phyloP scores from a whole-genome alignment of 2,797 vertebrate genomes.

The Neosilurus hyrtlii region DNA sequence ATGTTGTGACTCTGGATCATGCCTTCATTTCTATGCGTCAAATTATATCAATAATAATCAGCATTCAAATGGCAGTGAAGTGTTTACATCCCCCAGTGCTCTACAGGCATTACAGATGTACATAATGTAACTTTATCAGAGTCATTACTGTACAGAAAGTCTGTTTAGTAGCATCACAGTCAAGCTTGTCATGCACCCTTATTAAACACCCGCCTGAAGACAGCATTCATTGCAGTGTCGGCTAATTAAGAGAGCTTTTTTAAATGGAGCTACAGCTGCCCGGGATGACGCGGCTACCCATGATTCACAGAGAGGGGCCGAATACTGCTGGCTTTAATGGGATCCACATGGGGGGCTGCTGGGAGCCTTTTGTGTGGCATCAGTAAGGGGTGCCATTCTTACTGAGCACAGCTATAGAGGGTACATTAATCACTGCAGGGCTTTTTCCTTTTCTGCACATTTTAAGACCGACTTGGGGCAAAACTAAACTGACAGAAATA shows the following conservation, averaged over 20 bases:
- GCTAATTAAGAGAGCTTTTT: constrained; percentile 59
- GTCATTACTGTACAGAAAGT: constrained; percentile 50
- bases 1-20: not conserved
- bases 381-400: constrained; percentile 46
- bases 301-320: constrained; percentile 43
- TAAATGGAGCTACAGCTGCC: constrained; percentile 59
- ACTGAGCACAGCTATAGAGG: constrained; percentile 31
- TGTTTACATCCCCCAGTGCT: constrained; percentile 30
- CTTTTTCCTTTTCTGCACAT: constrained; percentile 15
- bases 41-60: constrained; percentile 21
- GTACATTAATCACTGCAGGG: constrained; percentile 50
- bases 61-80: constrained; percentile 5
- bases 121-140: constrained; percentile 44
- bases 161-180: constrained; percentile 49
- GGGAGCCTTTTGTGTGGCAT: constrained; percentile 53
- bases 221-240: constrained; percentile 48
- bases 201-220: constrained; percentile 54
- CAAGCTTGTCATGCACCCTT: constrained; percentile 42
- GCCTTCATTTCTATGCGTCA: constrained; percentile 22
- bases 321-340: constrained; percentile 47
- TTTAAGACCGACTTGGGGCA: constrained; percentile 5
- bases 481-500: constrained; percentile 17
- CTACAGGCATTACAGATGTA: constrained; percentile 32
- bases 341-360: constrained; percentile 49
- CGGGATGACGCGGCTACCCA: constrained; percentile 48